Conservation (phyloP, 2,113 vertebrate species). For the Malaclemys terrapin region DNA sequence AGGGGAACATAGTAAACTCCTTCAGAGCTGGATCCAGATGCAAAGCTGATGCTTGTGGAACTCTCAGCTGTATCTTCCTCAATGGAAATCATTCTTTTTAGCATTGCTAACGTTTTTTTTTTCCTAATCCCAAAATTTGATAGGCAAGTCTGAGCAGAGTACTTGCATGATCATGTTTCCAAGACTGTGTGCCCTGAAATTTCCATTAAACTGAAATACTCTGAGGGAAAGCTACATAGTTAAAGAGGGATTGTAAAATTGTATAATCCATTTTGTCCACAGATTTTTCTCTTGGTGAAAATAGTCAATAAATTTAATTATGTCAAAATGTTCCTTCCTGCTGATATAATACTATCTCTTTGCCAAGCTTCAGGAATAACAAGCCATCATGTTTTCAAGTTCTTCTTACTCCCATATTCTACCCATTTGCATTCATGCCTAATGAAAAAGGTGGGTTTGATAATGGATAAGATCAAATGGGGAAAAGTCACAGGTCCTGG, state of each 20-base stretch:
- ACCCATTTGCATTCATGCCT: not conserved
- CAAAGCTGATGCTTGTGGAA: not conserved
- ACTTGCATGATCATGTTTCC: not conserved
- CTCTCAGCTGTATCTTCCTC: not conserved
- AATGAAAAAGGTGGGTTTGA: not conserved
- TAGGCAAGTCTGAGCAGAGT: not conserved
- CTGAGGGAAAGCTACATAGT: no score
- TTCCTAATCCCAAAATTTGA: not conserved
- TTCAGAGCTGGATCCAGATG: not conserved
- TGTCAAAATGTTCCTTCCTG: not conserved
- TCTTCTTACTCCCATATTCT: not conserved
- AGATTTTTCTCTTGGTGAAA: not conserved
- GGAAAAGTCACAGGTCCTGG: not conserved
- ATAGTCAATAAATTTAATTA: not conserved
- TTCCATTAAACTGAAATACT: not conserved
- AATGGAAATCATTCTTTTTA: not conserved
- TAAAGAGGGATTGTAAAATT: not conserved
- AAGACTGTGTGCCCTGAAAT: not conserved
- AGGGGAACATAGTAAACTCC: not conserved
- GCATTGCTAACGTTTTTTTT: not conserved
- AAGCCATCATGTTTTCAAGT: not conserved
- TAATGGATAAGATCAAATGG: not conserved
- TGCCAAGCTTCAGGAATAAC: not conserved
- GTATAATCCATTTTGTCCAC: not conserved
- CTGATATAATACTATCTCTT: accelerated